These are phyloP conservation scores for Nephotettix cincticeps DNA, from an alignment of 1,140 invertebrate species.

Conservation along the genomic window DNA sequence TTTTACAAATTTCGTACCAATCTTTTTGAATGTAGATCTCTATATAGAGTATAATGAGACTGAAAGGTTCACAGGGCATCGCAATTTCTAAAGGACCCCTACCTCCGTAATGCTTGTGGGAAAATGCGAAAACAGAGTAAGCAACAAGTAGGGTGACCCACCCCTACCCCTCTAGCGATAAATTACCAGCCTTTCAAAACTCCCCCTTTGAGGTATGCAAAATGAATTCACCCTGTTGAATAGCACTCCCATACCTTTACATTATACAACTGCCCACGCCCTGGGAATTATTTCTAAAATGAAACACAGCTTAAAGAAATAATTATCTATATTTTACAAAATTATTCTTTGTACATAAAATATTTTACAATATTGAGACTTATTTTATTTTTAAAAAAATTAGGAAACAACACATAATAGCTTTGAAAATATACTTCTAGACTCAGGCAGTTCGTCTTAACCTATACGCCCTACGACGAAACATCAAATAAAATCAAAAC, in stretches of 20 bases:
- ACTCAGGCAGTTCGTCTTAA: conserved; percentile 9
- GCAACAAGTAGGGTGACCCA: neutral
- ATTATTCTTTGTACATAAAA: conserved; percentile 20
- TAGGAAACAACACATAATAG: conserved; percentile 22
- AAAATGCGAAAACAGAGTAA: neutral
- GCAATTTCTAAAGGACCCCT: no score
- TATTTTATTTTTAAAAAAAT: conserved; percentile 16
- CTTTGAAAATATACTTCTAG: neutral
- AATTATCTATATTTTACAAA: conserved; percentile 23
- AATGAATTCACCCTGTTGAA: neutral
- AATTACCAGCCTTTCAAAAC: conserved; percentile 1
- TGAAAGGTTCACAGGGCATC: no score
- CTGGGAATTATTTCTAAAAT: neutral
- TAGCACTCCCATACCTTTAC: neutral
- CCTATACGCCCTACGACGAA: conserved; percentile 5
- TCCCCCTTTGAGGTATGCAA: neutral
- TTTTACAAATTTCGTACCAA: no score
- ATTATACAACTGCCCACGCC: neutral
- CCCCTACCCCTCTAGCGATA: neutral
- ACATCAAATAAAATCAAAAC: neutral
- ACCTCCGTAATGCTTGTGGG: neutral
- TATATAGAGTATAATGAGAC: no score
- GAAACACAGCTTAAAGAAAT: conserved; percentile 10
- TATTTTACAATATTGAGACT: conserved; percentile 20
- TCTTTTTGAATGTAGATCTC: no score